phyloP scores from a whole-genome alignment of 2,113 vertebrate species.

The Salvator merianae region DNA sequence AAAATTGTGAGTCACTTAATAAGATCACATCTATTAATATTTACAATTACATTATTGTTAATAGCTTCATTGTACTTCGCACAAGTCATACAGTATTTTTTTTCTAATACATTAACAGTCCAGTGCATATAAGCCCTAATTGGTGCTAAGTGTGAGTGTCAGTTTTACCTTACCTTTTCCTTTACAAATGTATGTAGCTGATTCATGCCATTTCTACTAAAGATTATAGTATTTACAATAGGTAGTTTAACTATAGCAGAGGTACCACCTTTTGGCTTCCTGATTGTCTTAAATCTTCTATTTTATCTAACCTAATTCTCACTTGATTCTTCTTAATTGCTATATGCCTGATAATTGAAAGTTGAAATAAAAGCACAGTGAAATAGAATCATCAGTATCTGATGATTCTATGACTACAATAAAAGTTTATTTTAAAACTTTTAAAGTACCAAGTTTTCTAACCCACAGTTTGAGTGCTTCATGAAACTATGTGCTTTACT shows the following conservation, averaged over 20 bases:
- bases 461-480: background rate
- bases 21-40: slow-evolving; percentile 25
- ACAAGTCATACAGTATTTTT: background rate
- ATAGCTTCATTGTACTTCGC: slow-evolving; percentile 11
- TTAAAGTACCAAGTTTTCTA: no score
- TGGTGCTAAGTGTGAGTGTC: background rate
- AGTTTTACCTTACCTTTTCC: no score
- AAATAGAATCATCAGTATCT: no score
- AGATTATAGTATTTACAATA: background rate
- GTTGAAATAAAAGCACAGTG: background rate
- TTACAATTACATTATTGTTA: background rate
- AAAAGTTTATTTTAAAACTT: no score
- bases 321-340: background rate
- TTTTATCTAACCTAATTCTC: background rate
- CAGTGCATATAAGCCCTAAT: slow-evolving; percentile 12
- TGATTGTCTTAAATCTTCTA: background rate
- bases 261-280: background rate
- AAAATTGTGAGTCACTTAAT: slow-evolving; percentile 25
- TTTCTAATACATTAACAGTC: background rate
- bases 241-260: background rate
- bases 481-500: background rate
- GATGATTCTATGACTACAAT: no score
- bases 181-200: background rate
- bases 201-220: background rate
- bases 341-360: background rate